Base-by-base conservation (phyloP, 2,113 vertebrate genomes). In the Oreochromis spilurus region DNA sequence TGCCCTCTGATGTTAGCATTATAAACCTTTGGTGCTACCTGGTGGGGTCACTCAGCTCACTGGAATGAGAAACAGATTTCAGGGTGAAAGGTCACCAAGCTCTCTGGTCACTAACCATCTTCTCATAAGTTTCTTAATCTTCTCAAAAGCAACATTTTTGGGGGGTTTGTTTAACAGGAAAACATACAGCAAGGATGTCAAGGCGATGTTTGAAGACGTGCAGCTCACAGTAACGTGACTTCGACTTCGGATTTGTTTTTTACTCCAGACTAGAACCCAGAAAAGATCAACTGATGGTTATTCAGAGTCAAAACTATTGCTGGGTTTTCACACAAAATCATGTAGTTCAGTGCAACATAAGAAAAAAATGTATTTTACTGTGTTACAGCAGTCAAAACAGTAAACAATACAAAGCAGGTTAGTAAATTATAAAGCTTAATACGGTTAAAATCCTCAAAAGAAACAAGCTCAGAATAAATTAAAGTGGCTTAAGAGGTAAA, bases 171-270 rank as follows among this genome's bases (percentile, higher is more conserved):
- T 26, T 26, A 16, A 16, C 0, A 26, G 38, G 13, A 16, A 45
- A 45, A 17, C 13, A 72, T 26, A 45, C 21, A 72, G 21, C 43
- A 1, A 40, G 34, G 31, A 21, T 4, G 34, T 67, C 36, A 36
- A 9, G 6, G 17, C 2, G 31, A 65, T 38, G 17, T n/a, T 0
- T 36, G 60, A 0, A 5, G 4, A 65, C 2, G 0, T n/a, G 9
- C 65, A 0, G 38, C 38, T 45, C 21, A 43, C 36, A 5, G 65
- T n/a, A 36, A 65, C 16, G 1, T 36, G 31, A 62, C 58, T 62
- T 62, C 19, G 57, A 60, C 29, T 60, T 60, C 0, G 0, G 57
- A 60, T 31, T 5, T 1, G 14, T 10, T 60, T 60, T 60, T 60
- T 31, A 9, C 29, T 34, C 17, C 57, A 62, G 0, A 62, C 58